phyloP scores from a whole-genome alignment of 2,797 vertebrate genomes.

The Trichosurus vulpecula region DNA sequence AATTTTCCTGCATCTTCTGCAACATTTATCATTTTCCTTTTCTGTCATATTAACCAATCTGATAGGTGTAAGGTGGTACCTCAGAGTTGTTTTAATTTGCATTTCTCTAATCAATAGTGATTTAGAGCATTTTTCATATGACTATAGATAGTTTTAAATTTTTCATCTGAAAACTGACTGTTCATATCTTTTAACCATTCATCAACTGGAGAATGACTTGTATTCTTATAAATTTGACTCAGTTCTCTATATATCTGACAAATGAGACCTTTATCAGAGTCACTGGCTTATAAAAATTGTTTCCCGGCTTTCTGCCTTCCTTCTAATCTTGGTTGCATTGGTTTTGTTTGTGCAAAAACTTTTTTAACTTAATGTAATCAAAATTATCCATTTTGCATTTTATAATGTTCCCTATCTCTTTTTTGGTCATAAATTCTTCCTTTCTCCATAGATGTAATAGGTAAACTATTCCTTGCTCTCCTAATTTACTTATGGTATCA shows the following conservation, averaged over 20 bases:
- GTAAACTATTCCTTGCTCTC: background rate
- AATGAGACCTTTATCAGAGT: background rate
- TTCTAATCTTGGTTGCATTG: background rate
- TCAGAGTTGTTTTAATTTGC: background rate
- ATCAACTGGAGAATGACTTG: background rate
- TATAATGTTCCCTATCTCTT: background rate
- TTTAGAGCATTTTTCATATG: background rate
- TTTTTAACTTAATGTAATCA: background rate
- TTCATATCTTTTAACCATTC: background rate
- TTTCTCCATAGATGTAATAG: background rate
- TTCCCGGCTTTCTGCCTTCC: background rate
- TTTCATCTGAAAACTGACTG: background rate
- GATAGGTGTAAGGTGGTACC: background rate
- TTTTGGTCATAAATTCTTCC: background rate
- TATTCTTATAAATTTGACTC: background rate
- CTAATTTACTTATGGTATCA: background rate
- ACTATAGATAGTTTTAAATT: background rate
- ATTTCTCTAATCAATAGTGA: background rate
- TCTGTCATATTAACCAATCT: background rate
- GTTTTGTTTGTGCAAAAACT: background rate
- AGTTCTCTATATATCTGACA: background rate
- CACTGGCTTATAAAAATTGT: background rate
- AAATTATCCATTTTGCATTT: background rate
- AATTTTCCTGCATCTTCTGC: background rate
- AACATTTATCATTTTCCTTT: background rate